Conservation (phyloP, 92 coral and sea anemone genomes). For the Parazoanthus atlanticus region DNA sequence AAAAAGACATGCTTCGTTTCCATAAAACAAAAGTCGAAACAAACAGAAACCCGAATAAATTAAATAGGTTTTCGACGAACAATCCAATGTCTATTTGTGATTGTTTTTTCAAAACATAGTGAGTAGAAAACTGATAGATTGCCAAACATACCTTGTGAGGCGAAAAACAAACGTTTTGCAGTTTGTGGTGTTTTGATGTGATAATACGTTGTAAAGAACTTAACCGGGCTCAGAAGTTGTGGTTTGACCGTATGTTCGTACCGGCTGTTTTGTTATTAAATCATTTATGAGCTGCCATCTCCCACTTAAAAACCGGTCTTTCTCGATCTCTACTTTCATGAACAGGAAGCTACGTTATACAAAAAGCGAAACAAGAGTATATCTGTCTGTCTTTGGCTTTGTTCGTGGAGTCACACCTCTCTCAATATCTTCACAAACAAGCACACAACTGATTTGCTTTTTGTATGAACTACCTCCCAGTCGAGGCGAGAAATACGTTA, state of each 20-base stretch:
- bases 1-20: slow-evolving; percentile 10
- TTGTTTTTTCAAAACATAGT: neutral
- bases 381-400: slow-evolving; percentile 1
- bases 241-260: neutral
- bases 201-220: neutral
- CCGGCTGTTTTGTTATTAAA: neutral
- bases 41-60: slow-evolving; percentile 10
- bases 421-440: neutral
- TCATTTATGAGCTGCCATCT: neutral
- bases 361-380: neutral
- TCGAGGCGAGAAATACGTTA: slow-evolving; percentile 20
- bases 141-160: neutral
- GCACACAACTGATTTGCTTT: neutral
- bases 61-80: neutral
- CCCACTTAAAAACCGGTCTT: neutral
- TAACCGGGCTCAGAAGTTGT: neutral
- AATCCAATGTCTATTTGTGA: neutral
- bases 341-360: neutral
- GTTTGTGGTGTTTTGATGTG: neutral
- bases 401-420: neutral
- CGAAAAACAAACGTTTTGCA: neutral
- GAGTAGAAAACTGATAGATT: neutral
- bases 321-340: neutral
- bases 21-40: slow-evolving; percentile 25
- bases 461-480: neutral